Percentiles rank a stretch among this genome's conserved stretches.
Conservation (phyloP, 1,140 invertebrate species). For the Pinna nobilis region DNA sequence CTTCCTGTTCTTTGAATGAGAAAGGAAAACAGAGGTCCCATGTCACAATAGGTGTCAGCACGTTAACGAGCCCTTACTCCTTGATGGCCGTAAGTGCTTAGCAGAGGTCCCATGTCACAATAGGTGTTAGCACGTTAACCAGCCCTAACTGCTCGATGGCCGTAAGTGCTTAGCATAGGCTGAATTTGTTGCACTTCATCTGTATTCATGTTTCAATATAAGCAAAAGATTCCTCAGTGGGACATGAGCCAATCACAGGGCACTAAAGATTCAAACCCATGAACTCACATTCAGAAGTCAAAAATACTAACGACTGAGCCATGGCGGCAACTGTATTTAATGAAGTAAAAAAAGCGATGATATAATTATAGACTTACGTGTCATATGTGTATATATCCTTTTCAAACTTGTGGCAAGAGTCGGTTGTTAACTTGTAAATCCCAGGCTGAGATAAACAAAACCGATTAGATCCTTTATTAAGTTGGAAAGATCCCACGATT, state of each 20-base stretch:
- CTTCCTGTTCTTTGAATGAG: neutral
- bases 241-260: neutral
- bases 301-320: neutral
- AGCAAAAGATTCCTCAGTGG: neutral
- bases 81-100: neutral
- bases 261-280: neutral
- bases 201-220: no score
- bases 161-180: no score
- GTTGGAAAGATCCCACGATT: constrained; percentile 67
- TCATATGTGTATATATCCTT: constrained; percentile 75
- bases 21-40: neutral
- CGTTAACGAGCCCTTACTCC: no score
- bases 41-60: no score
- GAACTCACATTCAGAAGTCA: neutral
- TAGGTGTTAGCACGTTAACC: no score
- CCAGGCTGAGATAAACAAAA: constrained; percentile 76
- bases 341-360: neutral
- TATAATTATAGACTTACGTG: no score
- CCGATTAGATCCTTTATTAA: constrained; percentile 71
- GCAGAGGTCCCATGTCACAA: no score
- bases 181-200: no score
- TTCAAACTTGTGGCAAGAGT: constrained; percentile 88
- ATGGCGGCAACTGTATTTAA: neutral
- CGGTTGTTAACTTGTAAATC: constrained; percentile 85
- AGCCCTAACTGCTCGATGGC: neutral